Evolutionary conservation across 2,888 invertebrate genomes (phyloP).

Genomic region (Dasypogon diadema): DNA sequence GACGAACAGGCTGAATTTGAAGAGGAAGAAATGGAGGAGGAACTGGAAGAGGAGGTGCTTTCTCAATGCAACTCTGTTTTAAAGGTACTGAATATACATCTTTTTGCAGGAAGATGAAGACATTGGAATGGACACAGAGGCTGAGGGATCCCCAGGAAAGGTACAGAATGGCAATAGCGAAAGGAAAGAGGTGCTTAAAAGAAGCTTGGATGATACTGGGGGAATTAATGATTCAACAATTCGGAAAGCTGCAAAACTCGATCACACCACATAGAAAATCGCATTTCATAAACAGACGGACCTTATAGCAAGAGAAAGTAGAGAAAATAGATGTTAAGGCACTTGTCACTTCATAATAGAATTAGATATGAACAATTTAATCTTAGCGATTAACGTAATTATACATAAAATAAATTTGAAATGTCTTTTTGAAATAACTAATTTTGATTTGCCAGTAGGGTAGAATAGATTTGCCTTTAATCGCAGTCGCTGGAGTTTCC

Average conservation of each 20-base stretch:
- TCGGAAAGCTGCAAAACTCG: constrained; percentile 48
- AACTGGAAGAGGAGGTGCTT: constrained; percentile 66
- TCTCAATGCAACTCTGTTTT: neutral
- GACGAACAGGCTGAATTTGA: constrained; percentile 71
- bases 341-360: constrained; percentile 25
- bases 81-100: neutral
- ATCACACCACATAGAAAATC: constrained; percentile 16
- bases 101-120: constrained; percentile 54
- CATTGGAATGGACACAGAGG: constrained; percentile 48
- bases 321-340: constrained; percentile 20
- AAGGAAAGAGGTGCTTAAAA: constrained; percentile 29
- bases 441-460: neutral
- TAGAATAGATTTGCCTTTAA: no score
- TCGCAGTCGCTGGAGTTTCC: no score
- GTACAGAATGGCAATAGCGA: constrained; percentile 44
- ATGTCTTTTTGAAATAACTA: neutral
- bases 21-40: constrained; percentile 70
- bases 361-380: constrained; percentile 33
- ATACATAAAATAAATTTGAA: neutral
- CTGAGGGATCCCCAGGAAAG: constrained; percentile 50
- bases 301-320: constrained; percentile 11
- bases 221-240: constrained; percentile 12
- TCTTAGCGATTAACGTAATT: constrained; percentile 3
- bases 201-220: constrained; percentile 34
- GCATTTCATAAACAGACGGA: no score